These are phyloP conservation scores for Pempheris klunzingeri DNA, from an alignment of 2,797 vertebrate genomes.

Conservation along the genomic window DNA sequence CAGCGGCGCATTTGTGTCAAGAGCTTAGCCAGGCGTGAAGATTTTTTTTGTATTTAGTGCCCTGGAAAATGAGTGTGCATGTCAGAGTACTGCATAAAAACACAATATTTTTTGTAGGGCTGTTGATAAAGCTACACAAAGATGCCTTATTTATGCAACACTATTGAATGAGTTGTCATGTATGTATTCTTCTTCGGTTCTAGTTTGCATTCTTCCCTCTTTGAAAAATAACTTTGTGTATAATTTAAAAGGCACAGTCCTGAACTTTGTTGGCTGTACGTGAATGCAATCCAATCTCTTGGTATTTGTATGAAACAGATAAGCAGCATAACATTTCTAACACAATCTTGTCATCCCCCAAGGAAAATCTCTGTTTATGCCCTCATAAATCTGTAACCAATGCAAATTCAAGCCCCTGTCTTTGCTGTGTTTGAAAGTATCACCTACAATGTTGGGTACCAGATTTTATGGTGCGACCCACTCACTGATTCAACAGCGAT, in stretches of 20 bases:
- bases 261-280: constrained; percentile 28
- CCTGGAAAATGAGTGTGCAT: constrained; percentile 47
- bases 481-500: constrained; percentile 27
- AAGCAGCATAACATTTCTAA: constrained; percentile 29
- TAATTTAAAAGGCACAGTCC: constrained; percentile 41
- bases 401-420: constrained; percentile 40
- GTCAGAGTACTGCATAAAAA: constrained; percentile 32
- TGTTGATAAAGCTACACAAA: constrained; percentile 26
- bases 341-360: constrained; percentile 16
- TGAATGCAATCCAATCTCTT: constrained; percentile 38
- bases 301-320: constrained; percentile 32
- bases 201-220: constrained; percentile 1
- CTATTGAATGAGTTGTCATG: constrained; percentile 20
- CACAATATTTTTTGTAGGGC: constrained; percentile 5
- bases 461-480: constrained; percentile 45
- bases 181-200: constrained; percentile 24
- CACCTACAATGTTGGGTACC: constrained; percentile 36
- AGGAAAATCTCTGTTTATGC: constrained; percentile 44
- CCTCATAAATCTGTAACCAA: constrained; percentile 49
- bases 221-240: constrained; percentile 31
- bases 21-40: constrained; percentile 66
- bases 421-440: constrained; percentile 53
- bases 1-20: constrained; percentile 73
- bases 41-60: constrained; percentile 45
- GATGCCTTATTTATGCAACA: constrained; percentile 28